Conservation (phyloP, 2,888 invertebrate genomes). For the Dinocampus coccinellae region DNA sequence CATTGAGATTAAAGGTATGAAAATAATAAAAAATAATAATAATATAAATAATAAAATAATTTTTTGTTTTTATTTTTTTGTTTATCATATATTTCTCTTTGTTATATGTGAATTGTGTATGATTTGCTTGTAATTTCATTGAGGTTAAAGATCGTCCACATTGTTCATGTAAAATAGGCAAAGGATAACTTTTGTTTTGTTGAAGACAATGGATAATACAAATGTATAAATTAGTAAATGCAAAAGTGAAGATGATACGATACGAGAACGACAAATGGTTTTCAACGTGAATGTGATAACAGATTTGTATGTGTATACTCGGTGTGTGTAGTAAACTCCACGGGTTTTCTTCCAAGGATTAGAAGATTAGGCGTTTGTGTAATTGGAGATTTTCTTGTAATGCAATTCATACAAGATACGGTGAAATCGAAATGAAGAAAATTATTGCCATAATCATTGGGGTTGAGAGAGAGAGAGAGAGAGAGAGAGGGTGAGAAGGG, state of each 20-base stretch:
- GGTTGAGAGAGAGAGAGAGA: too few relatives aligned
- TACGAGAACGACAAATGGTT: neutral
- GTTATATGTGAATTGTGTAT: too few relatives aligned
- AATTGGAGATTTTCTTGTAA: constrained; percentile 9
- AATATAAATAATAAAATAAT: neutral
- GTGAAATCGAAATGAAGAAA: neutral
- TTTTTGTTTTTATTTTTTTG: neutral
- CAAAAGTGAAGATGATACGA: neutral
- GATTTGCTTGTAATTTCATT: neutral
- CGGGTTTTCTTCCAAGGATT: constrained; percentile 3
- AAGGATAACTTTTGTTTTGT: neutral
- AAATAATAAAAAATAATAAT: neutral
- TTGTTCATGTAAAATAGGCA: neutral
- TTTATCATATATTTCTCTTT: neutral
- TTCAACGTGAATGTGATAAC: neutral
- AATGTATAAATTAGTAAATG: neutral
- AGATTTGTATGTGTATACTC: neutral
- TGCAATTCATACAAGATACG: neutral
- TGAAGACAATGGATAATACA: neutral
- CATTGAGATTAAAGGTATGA: constrained; percentile 63
- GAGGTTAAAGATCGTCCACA: neutral
- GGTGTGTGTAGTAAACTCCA: neutral
- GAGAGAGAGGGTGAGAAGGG: too few relatives aligned
- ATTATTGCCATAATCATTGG: neutral
- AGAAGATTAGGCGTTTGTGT: constrained; percentile 13